Conservation (phyloP, 2,113 vertebrate genomes). For the Xerus inauris region DNA sequence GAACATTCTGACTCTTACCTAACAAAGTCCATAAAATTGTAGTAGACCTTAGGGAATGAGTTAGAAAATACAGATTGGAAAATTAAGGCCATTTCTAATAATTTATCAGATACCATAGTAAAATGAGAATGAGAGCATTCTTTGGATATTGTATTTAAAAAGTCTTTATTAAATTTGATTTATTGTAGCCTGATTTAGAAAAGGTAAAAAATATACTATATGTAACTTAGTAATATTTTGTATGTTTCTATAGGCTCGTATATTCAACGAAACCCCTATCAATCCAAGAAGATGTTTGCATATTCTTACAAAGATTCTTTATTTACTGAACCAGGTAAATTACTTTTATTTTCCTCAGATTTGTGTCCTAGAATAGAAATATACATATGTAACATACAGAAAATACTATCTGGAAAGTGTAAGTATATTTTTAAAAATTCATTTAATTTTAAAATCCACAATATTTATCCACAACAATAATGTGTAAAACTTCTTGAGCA, state of each 20-base stretch:
- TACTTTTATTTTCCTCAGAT: neutral
- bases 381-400: neutral
- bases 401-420: conserved; percentile 30
- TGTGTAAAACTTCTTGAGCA: neutral
- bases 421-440: neutral
- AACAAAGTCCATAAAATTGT: neutral
- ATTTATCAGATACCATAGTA: neutral
- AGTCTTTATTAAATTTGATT: neutral
- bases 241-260: conserved; percentile 89
- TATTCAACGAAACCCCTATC: conserved; percentile 98
- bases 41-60: neutral
- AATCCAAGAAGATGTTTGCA: conserved; percentile 98
- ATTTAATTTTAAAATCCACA: conserved; percentile 13
- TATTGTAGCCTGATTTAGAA: neutral
- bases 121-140: neutral
- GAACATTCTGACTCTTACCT: neutral
- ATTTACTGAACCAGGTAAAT: conserved; percentile 97
- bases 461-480: neutral
- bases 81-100: neutral
- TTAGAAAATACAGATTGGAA: neutral
- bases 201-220: neutral
- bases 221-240: neutral
- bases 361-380: neutral
- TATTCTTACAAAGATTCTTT: conserved; percentile 98
- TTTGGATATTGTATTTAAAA: neutral